Evolutionary conservation across 35 echinoderm and acorn worm genomes (phyloP), one percentile per base, ranked within the genome.

Genomic region (Apostichopus japonicus): DNA sequence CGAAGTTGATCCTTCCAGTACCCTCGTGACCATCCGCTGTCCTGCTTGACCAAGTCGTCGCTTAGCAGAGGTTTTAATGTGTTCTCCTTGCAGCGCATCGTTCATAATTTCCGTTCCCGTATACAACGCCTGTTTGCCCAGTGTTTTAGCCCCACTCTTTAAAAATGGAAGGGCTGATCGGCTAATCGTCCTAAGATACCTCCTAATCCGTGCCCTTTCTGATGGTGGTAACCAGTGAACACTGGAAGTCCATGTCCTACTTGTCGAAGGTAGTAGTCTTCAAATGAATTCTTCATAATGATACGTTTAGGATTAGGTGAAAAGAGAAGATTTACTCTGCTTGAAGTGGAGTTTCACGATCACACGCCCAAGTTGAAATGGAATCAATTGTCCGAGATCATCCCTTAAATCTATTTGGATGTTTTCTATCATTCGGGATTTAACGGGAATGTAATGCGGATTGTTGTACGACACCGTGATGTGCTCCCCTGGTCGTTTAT

Each of bases 381-480:
- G 25, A 94, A 33, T 33, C 27, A 33, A 33, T 33, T 33, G 27
- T 33, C 27, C 27, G 27, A 33, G 27, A 33, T 33, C 0, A 33
- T 33, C 27, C 27, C 27, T 33, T 33, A 0, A 33, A 33, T 33
- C 27, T 33, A 33, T 33, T 33, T 33, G 27, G 27, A 33, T 1
- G 27, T 33, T 33, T 33, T 33, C 27, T 33, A 33, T 33, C 27
- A 1, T 33, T 33, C 27, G 93, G 57, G 65, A 75, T 54, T 90
- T 93, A 56, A 93, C 61, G 5, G 76, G 77, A 8, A 86, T 70
- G 61, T 93, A 95, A 53, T 93, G 94, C 9, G 87, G 94, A 19
- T 79, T 83, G 77, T 84, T 62, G 87, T 95, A 95, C 17, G 87
- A 70, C 9, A 72, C 72, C 2, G 80, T 79, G 51, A 84, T 61